Evolutionary conservation across 2,888 invertebrate species (phyloP).

Genomic region (Andrena marginata): DNA sequence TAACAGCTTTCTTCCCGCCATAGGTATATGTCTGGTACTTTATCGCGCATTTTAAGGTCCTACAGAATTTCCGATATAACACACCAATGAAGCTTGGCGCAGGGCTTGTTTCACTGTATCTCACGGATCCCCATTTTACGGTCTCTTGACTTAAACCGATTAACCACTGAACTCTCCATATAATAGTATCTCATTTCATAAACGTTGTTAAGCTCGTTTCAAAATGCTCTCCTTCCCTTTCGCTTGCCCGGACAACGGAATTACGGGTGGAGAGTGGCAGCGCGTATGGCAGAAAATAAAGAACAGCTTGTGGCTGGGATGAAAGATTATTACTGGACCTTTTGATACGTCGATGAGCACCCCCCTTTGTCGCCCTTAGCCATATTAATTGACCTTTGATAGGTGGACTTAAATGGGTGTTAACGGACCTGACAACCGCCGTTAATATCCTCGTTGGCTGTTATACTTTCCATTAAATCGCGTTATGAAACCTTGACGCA

Average conservation of each 20-base stretch:
- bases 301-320: slow-evolving; percentile 43
- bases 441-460: slow-evolving; percentile 5
- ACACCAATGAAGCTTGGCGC: slow-evolving; percentile 18
- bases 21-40: slow-evolving; percentile 25
- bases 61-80: slow-evolving; percentile 41
- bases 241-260: slow-evolving; percentile 6
- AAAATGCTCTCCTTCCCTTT: slow-evolving; percentile 28
- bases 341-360: slow-evolving; percentile 29
- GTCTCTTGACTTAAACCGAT: slow-evolving; percentile 68
- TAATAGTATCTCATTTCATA: slow-evolving; percentile 68
- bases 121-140: slow-evolving; percentile 57
- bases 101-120: slow-evolving; percentile 34
- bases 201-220: slow-evolving; percentile 65
- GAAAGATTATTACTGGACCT: slow-evolving; percentile 54
- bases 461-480: neutral
- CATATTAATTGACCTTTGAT: slow-evolving; percentile 57
- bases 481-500: no score
- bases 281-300: slow-evolving; percentile 44
- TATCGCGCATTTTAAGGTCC: slow-evolving; percentile 46
- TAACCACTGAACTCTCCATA: slow-evolving; percentile 62
- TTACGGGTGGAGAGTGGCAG: neutral
- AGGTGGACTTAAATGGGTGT: slow-evolving; percentile 2
- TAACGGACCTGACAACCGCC: neutral
- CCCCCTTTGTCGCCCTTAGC: slow-evolving; percentile 29
- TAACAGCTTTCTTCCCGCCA: slow-evolving; percentile 32